Evolutionary conservation across 1,140 invertebrate genomes (phyloP).

Genomic region (Epicauta chinensis): DNA sequence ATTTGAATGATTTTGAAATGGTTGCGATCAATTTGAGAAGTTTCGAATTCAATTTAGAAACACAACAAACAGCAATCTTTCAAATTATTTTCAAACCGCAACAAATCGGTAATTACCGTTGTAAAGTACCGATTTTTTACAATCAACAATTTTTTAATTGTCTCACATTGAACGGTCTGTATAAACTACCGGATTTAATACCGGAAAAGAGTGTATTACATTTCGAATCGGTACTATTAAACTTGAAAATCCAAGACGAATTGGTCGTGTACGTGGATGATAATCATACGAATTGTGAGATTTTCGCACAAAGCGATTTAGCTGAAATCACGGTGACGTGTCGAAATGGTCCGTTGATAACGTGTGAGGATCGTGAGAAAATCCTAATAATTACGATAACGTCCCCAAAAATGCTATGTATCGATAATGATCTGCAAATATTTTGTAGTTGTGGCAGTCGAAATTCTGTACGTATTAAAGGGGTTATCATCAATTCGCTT

Average conservation of each 20-base stretch:
- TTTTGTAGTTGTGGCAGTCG: background rate
- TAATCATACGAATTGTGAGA: constrained; percentile 3
- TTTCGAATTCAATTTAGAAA: background rate
- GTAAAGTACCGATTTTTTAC: constrained; percentile 22
- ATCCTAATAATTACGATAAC: too few relatives aligned
- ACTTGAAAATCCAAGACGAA: background rate
- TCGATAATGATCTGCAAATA: too few relatives aligned
- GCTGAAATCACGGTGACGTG: background rate
- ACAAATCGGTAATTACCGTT: constrained; percentile 12
- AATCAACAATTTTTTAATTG: constrained; percentile 20
- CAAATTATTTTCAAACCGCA: background rate
- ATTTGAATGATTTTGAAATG: background rate
- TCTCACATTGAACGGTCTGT: constrained; percentile 17
- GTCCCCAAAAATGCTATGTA: too few relatives aligned
- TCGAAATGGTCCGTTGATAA: background rate
- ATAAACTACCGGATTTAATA: constrained; percentile 10
- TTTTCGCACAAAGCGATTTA: background rate
- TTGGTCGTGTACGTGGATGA: background rate
- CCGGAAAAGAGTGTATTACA: constrained; percentile 1
- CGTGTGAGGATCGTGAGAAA: background rate
- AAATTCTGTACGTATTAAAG: too few relatives aligned
- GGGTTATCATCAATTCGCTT: too few relatives aligned
- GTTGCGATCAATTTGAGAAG: background rate
- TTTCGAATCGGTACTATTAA: constrained; percentile 17
- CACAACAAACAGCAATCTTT: background rate